phyloP scores from a whole-genome alignment of 1,140 invertebrate genomes.

The Lutraria rhynchaena region DNA sequence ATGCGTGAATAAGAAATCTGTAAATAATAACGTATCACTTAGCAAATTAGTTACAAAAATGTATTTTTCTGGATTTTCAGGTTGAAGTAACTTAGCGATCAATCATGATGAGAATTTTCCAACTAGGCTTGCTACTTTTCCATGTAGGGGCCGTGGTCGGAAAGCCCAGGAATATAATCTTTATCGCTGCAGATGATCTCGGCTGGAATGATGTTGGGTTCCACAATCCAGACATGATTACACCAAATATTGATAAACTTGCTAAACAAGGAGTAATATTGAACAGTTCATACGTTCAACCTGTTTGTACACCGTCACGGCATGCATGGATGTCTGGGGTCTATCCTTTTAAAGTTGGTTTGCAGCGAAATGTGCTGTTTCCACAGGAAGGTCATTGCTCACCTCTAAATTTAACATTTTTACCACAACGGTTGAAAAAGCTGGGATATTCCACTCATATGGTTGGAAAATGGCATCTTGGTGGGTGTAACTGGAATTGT shows the following conservation, averaged over 20 bases:
- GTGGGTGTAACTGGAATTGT: constrained; percentile 81
- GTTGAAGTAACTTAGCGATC: no score
- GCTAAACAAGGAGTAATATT: constrained; percentile 74
- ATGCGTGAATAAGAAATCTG: no score
- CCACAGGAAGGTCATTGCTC: constrained; percentile 89
- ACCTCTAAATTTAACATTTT: constrained; percentile 86
- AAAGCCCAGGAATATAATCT: constrained; percentile 68
- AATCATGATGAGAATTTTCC: no score
- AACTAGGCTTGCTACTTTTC: no score
- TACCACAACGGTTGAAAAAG: constrained; percentile 89
- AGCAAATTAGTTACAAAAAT: no score
- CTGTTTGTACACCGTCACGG: constrained; percentile 74
- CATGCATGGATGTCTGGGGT: constrained; percentile 38
- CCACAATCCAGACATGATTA: constrained; percentile 71
- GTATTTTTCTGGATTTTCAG: no score
- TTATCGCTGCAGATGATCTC: constrained; percentile 72
- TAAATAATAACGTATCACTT: no score
- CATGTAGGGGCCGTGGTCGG: no score
- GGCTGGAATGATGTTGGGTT: constrained; percentile 77
- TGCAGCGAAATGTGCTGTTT: constrained; percentile 70
- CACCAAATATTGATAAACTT: constrained; percentile 74
- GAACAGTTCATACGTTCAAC: constrained; percentile 74
- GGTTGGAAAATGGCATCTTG: constrained; percentile 89
- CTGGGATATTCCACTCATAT: constrained; percentile 91
- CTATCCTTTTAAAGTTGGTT: constrained; percentile 43